Base-by-base conservation (phyloP, 1,140 invertebrate species). In the Zaprionus tsacasi region DNA sequence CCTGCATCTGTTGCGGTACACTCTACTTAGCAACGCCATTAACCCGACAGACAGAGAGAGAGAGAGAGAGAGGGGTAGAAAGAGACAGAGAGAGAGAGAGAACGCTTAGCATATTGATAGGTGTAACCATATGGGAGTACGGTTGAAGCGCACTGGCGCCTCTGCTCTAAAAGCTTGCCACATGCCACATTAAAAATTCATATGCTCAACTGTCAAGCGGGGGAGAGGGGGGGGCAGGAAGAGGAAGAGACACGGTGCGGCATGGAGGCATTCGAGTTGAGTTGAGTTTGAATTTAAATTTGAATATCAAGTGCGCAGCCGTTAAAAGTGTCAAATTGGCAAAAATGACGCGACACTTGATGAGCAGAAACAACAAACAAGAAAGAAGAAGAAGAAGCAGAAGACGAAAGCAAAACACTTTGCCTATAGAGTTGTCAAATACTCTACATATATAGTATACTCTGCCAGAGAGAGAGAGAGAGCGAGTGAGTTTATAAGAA, bases 271-370 rank as follows among this genome's bases (percentile, higher is more conserved):
- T 87, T 50, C 21, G 45, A 50, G 45, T 50, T 50, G 45, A 50
- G 45, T 50, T 50, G 45, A 50, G 45, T 50, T 50, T 21, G 45
- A 50, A 50, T 50, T 50, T 50, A 50, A 50, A 50, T 50, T 87
- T 88, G 83, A 88, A 89, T 83, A 89, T 88, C 72, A 88, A 88
- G 80, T 83, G 80, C 85, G 67, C 67, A 40, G 80, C 77, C 80
- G 69, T 76, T 83, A 88, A 88, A 88, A 88, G 83, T 89, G 83
- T 88, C 83, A 88, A 88, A 88, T 88, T 88, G 83, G 83, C 74
- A 88, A 83, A 45, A 88, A 83, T 72, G 74, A 72, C 38, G 72
- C 38, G 72, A 76, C 63, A 70, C 33, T 61, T 61, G 67, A 63
- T 57, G 40, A 60, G 68, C 60, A 58, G 43, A 57, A 65, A 70